Evolutionary conservation across 2,888 invertebrate species (phyloP).

Genomic region (Ectobius pallidus): DNA sequence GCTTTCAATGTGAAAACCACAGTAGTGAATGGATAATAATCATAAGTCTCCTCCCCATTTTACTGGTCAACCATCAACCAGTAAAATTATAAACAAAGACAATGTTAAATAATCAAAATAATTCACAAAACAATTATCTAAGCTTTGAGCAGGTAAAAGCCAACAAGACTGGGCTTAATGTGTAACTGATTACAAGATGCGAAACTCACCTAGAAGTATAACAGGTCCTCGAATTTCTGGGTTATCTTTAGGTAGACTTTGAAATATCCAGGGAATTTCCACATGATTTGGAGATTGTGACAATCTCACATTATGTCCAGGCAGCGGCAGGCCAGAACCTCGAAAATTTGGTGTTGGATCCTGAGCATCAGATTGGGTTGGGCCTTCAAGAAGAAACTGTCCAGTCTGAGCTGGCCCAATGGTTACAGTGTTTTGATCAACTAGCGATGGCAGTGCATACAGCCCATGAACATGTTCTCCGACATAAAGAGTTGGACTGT

Average conservation of each 20-base stretch:
- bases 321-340: constrained; percentile 17
- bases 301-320: constrained; percentile 35
- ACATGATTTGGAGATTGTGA: constrained; percentile 25
- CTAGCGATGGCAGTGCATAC: constrained; percentile 90
- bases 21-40: no score
- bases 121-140: no score
- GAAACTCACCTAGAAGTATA: constrained; percentile 41
- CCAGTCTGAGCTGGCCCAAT: constrained; percentile 74
- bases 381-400: constrained; percentile 77
- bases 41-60: no score
- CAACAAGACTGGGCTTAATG: no score
- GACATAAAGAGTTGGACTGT: constrained; percentile 88
- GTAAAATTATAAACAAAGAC: no score
- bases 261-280: constrained; percentile 34
- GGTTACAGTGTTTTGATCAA: constrained; percentile 87
- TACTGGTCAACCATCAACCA: no score
- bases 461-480: constrained; percentile 87
- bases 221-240: constrained; percentile 29
- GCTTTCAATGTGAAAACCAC: no score
- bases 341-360: background rate
- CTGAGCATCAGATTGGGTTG: constrained; percentile 57
- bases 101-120: no score
- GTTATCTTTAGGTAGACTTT: constrained; percentile 38
- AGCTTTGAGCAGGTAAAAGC: no score
- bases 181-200: no score